Evolutionary conservation across 2,888 invertebrate genomes (phyloP).

Genomic region (Eilema griseolum): DNA sequence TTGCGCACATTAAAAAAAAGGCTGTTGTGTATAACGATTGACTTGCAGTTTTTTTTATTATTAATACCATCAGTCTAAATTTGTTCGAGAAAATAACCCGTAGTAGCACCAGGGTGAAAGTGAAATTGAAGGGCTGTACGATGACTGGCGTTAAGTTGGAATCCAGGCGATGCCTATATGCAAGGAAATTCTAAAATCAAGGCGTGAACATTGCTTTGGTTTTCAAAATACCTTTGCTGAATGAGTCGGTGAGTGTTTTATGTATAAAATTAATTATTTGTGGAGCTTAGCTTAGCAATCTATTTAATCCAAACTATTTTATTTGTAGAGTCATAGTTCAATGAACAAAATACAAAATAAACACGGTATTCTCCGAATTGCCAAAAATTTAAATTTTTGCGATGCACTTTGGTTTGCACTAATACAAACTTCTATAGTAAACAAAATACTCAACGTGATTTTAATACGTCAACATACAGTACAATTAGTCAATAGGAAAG

Average conservation of each 20-base stretch:
- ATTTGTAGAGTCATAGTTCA: no score
- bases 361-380: no score
- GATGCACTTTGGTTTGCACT: no score
- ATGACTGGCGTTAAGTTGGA: conserved; percentile 58
- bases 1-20: no score
- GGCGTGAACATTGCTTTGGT: conserved; percentile 28
- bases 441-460: neutral
- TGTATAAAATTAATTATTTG: neutral
- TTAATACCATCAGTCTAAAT: neutral
- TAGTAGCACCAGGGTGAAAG: conserved; percentile 51
- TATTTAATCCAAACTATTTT: no score
- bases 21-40: no score
- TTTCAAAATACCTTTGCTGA: conserved; percentile 36
- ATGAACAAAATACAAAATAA: no score
- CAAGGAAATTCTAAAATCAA: conserved; percentile 27
- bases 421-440: neutral
- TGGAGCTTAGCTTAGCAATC: no score
- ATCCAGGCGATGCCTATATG: conserved; percentile 42
- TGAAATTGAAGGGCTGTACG: conserved; percentile 57
- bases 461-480: no score
- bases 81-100: conserved; percentile 15
- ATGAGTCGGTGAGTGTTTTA: conserved; percentile 4
- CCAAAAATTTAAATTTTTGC: no score
- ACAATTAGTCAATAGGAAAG: no score
- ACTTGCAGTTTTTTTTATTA: no score